phyloP scores from a whole-genome alignment of 1,140 invertebrate genomes.

The Drosophila nannoptera region DNA sequence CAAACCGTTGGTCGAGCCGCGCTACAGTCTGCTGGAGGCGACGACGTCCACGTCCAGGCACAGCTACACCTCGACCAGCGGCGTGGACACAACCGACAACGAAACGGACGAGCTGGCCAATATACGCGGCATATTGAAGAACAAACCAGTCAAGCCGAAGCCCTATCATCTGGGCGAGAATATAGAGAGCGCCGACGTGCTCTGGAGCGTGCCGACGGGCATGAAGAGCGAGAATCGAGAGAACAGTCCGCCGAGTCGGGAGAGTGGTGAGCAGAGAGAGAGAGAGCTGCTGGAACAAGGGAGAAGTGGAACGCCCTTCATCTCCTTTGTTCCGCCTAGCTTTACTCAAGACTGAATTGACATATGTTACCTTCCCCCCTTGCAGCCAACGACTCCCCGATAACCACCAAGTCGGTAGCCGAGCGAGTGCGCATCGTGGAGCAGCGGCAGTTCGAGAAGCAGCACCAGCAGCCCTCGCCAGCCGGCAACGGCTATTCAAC shows the following conservation, averaged over 20 bases:
- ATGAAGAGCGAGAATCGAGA: constrained; percentile 48
- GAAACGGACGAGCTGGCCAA: constrained; percentile 80
- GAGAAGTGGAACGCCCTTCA: background rate
- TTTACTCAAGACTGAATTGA: constrained; percentile 12
- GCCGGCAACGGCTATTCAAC: constrained; percentile 80
- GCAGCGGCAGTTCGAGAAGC: constrained; percentile 57
- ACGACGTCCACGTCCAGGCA: constrained; percentile 51
- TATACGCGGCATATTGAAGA: constrained; percentile 85
- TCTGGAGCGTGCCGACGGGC: constrained; percentile 79
- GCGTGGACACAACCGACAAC: constrained; percentile 79
- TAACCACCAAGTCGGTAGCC: constrained; percentile 78
- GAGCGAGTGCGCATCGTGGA: constrained; percentile 79
- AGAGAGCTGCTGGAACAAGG: background rate
- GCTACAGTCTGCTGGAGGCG: constrained; percentile 51
- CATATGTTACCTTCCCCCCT: background rate
- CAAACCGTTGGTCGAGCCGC: constrained; percentile 44
- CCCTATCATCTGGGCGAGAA: constrained; percentile 85
- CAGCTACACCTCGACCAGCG: constrained; percentile 72
- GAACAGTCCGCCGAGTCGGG: constrained; percentile 39
- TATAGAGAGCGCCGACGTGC: constrained; percentile 79
- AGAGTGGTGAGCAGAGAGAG: constrained; percentile 36
- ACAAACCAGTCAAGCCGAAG: constrained; percentile 85
- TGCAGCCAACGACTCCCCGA: constrained; percentile 41
- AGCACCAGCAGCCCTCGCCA: constrained; percentile 49
- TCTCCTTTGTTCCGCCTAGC: background rate